Evolutionary conservation across 2,797 vertebrate species (phyloP).

Genomic region (Sebastes steindachneri): DNA sequence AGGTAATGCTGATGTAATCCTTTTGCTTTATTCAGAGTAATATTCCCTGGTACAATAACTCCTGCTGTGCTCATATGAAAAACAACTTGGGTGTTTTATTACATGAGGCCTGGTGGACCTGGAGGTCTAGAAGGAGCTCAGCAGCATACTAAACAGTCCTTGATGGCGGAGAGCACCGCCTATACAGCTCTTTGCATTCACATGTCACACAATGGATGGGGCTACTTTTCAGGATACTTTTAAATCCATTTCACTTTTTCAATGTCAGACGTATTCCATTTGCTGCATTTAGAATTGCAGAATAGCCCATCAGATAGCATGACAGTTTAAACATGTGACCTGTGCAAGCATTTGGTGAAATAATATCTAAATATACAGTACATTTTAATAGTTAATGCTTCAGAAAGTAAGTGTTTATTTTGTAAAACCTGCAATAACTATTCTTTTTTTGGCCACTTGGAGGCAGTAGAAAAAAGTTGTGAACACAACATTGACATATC

Average conservation of each 20-base stretch:
- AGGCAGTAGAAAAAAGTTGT: not conserved
- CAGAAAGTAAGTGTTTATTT: not conserved
- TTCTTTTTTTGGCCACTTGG: not conserved
- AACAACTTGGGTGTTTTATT: conserved; percentile 22
- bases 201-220: not conserved
- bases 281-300: not conserved
- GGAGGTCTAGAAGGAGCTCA: conserved; percentile 13
- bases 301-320: not conserved
- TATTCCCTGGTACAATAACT: conserved; percentile 15
- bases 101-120: conserved; percentile 9
- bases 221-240: not conserved
- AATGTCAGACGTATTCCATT: not conserved
- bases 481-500: not conserved
- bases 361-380: not conserved
- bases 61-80: conserved; percentile 25
- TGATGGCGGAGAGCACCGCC: not conserved
- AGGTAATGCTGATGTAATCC: not conserved
- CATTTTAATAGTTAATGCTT: not conserved
- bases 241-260: not conserved
- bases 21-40: conserved; percentile 48
- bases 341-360: not conserved
- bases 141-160: conserved; percentile 44
- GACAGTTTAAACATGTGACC: not conserved
- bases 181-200: conserved; percentile 7
- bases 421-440: not conserved